Conservation (phyloP, 2,113 vertebrate species). For the Phrynosoma platyrhinos region DNA sequence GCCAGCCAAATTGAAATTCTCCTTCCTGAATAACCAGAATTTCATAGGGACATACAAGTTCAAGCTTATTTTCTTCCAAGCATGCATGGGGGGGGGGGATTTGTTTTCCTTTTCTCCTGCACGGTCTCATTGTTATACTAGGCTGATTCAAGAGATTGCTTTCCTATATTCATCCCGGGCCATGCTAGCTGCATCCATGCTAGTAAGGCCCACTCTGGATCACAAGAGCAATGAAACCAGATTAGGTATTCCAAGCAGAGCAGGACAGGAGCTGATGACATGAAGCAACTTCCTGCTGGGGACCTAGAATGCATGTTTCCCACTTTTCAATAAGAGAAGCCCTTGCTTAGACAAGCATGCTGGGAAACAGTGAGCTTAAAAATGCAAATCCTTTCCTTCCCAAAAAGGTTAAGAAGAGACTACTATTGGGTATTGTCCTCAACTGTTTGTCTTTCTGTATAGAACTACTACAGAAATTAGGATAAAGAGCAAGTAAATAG, state of each 20-base stretch:
- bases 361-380: constrained; percentile 1
- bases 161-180: background rate
- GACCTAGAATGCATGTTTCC: too few relatives aligned
- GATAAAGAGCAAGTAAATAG: background rate
- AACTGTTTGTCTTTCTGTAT: background rate
- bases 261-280: background rate
- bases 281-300: background rate
- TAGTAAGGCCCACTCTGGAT: background rate
- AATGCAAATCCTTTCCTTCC: background rate
- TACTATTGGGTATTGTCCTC: background rate
- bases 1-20: background rate
- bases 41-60: background rate
- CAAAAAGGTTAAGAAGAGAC: background rate
- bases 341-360: background rate
- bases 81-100: background rate
- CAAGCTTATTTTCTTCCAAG: background rate
- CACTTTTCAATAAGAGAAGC: background rate
- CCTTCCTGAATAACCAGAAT: background rate
- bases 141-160: background rate
- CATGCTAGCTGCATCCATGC: background rate
- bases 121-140: background rate
- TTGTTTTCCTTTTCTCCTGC: background rate
- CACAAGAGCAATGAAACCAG: background rate
- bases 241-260: background rate
- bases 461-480: background rate